Conservation (phyloP, 2,113 vertebrate species). For the Dendrocopos noguchii region DNA sequence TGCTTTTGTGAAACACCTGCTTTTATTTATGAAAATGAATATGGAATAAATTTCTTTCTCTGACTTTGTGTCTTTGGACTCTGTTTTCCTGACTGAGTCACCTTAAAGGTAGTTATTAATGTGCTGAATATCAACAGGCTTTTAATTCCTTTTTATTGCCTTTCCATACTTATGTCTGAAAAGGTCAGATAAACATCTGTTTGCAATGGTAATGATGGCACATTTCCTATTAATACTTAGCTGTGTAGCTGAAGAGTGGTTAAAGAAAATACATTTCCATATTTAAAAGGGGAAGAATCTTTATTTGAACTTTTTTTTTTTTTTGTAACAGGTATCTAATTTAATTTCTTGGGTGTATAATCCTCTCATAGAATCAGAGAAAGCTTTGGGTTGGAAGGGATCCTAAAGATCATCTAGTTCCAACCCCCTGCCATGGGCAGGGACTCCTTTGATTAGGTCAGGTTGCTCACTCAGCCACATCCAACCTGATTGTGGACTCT, state of each 20-base stretch:
- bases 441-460: background rate
- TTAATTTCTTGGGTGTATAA: background rate
- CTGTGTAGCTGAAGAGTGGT: background rate
- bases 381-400: too few species aligned
- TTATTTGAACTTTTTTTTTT: background rate
- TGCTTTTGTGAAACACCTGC: background rate
- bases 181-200: conserved; percentile 18
- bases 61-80: background rate
- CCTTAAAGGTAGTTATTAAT: background rate
- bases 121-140: background rate
- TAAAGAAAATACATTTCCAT: conserved; percentile 15
- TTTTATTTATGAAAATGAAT: background rate
- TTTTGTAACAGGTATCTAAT: background rate
- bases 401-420: too few species aligned
- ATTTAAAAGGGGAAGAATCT: background rate
- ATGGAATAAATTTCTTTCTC: background rate
- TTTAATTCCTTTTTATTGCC: background rate
- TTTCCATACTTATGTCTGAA: conserved; percentile 25
- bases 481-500: background rate
- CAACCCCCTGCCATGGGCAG: too few species aligned
- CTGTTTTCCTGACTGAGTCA: background rate
- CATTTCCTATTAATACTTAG: background rate
- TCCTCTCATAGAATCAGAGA: background rate
- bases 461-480: background rate
- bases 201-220: conserved; percentile 37